Conservation (phyloP, 2,113 vertebrate genomes). For the Chauna torquata region DNA sequence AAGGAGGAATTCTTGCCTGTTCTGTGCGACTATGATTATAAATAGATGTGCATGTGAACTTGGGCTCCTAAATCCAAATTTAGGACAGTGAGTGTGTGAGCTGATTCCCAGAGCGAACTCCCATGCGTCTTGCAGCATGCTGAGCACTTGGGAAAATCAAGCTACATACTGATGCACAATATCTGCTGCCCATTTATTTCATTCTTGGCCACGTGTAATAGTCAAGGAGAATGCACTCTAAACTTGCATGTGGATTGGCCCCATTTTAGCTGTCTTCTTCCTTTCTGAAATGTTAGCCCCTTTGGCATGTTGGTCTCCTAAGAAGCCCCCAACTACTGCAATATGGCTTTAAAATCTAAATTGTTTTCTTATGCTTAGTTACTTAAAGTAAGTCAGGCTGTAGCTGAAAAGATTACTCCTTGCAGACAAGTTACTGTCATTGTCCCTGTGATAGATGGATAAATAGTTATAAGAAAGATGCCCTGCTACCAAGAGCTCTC, state of each 20-base stretch:
- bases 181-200: not conserved
- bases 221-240: slow-evolving; percentile 17
- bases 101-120: not conserved
- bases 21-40: not conserved
- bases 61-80: not conserved
- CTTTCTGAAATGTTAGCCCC: slow-evolving; percentile 26
- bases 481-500: slow-evolving; percentile 46
- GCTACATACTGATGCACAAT: not conserved
- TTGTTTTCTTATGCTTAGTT: not conserved
- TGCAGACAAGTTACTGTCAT: slow-evolving; percentile 35
- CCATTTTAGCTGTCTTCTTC: slow-evolving; percentile 42
- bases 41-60: not conserved
- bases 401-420: slow-evolving; percentile 51
- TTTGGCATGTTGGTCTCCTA: slow-evolving; percentile 26
- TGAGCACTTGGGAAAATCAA: not conserved
- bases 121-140: accelerated
- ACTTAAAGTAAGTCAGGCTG: slow-evolving; percentile 54
- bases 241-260: not conserved
- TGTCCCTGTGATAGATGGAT: slow-evolving; percentile 41
- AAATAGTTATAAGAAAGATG: slow-evolving; percentile 57
- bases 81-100: not conserved
- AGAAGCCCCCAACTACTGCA: not conserved
- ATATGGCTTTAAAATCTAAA: not conserved
- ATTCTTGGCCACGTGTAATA: not conserved
- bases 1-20: not conserved